Percentiles rank a stretch among this genome's conserved stretches.
Evolutionary conservation across 53 echinoderm and acorn worm species (phyloP).

Genomic region (Paracentrotus lividus): DNA sequence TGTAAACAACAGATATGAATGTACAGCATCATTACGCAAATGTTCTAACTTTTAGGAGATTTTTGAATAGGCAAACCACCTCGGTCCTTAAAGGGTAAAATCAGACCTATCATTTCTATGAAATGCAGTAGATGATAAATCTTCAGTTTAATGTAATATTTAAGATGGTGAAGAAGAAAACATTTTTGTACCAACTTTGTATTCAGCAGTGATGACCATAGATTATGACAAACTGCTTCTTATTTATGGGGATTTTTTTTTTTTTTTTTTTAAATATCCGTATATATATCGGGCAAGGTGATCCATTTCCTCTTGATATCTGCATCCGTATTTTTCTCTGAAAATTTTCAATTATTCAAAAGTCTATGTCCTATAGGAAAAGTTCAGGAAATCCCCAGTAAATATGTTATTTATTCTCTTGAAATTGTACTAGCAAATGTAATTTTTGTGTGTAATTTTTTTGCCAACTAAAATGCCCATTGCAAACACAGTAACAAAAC

Average conservation of each 20-base stretch:
- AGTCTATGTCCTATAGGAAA: not conserved
- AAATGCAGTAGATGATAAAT: not conserved
- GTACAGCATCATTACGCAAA: too few species aligned
- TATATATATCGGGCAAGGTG: slow-evolving; percentile 18
- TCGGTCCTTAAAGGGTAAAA: not conserved
- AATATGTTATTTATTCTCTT: not conserved
- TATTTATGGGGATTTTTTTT: slow-evolving; percentile 18
- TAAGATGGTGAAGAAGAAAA: not conserved
- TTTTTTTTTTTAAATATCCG: slow-evolving; percentile 10
- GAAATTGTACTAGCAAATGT: not conserved
- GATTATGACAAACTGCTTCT: not conserved
- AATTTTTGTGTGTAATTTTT: not conserved
- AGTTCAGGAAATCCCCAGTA: not conserved
- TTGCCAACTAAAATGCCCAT: not conserved
- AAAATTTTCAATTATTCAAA: not conserved
- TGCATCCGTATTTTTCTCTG: not conserved
- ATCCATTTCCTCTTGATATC: not conserved
- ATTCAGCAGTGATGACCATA: not conserved
- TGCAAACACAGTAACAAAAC: not conserved
- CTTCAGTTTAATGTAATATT: not conserved
- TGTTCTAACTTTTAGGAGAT: too few species aligned
- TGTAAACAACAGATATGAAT: too few species aligned
- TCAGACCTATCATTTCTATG: not conserved
- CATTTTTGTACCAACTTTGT: not conserved
- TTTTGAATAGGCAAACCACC: too few species aligned